phyloP scores from a whole-genome alignment of 2,888 invertebrate genomes.

The Beris chalybata region DNA sequence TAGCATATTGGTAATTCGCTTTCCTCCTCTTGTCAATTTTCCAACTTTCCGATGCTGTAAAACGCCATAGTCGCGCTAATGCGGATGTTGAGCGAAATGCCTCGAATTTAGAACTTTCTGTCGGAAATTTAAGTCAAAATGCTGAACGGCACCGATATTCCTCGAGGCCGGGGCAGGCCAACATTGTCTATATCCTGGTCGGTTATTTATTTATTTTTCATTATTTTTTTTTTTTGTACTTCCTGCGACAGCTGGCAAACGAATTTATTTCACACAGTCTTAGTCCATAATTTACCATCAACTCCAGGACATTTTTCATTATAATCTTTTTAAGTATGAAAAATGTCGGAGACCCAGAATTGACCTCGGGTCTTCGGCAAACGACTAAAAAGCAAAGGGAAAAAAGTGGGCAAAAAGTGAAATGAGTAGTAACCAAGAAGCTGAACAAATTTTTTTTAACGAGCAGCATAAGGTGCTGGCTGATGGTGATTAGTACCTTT shows the following conservation, averaged over 20 bases:
- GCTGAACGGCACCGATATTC: not conserved
- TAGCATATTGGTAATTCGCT: too few relatives aligned
- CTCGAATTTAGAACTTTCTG: too few relatives aligned
- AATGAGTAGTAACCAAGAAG: not conserved
- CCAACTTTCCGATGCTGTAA: too few relatives aligned
- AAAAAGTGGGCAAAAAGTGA: not conserved
- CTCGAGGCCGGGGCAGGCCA: not conserved
- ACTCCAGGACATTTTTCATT: slow-evolving; percentile 38
- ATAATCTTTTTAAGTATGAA: slow-evolving; percentile 38
- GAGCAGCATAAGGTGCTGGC: too few relatives aligned
- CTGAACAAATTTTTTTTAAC: too few relatives aligned
- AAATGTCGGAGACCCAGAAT: slow-evolving; percentile 14
- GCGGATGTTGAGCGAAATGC: too few relatives aligned
- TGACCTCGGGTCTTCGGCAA: slow-evolving; percentile 24
- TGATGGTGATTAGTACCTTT: too few relatives aligned
- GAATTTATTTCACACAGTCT: slow-evolving; percentile 36
- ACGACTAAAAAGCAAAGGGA: not conserved
- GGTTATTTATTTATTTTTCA: slow-evolving; percentile 1
- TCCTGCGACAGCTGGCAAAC: slow-evolving; percentile 36
- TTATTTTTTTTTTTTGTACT: slow-evolving; percentile 9
- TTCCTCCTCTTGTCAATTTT: too few relatives aligned
- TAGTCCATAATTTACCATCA: slow-evolving; percentile 38
- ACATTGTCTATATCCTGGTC: not conserved
- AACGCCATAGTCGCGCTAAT: too few relatives aligned
- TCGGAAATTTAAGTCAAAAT: not conserved